Evolutionary conservation across 2,888 invertebrate species (phyloP).

Genomic region (Drosophila aldrichi): DNA sequence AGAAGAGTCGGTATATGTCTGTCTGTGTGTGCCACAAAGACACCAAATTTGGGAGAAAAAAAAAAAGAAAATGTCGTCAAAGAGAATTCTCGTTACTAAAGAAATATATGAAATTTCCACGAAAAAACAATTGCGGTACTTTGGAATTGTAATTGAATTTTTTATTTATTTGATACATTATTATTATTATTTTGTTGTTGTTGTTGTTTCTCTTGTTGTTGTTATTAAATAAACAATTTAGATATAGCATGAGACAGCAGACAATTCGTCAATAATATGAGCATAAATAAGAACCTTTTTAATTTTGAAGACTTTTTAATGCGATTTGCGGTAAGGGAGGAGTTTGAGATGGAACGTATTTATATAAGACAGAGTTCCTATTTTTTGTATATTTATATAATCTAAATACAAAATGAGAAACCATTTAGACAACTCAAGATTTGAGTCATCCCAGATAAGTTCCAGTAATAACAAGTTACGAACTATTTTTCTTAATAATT

Average conservation of each 20-base stretch:
- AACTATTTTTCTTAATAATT: too few relatives aligned
- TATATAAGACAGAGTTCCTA: background rate
- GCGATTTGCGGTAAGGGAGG: background rate
- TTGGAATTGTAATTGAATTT: constrained; percentile 10
- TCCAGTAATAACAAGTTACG: too few relatives aligned
- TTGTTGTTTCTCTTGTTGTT: background rate
- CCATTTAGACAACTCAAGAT: too few relatives aligned
- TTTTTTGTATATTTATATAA: background rate
- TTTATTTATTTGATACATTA: constrained; percentile 7
- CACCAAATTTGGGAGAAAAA: background rate
- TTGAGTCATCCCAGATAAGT: too few relatives aligned
- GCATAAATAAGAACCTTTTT: background rate
- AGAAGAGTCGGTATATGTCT: background rate
- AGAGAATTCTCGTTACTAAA: constrained; percentile 1
- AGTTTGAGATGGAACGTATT: too few relatives aligned
- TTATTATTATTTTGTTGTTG: background rate
- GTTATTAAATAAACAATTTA: constrained; percentile 8
- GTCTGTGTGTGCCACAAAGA: constrained; percentile 2
- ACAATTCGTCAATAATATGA: background rate
- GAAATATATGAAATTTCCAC: constrained; percentile 8
- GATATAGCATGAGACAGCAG: background rate
- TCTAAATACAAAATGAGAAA: too few relatives aligned
- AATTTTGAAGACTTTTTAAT: background rate
- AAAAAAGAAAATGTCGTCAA: constrained; percentile 11
- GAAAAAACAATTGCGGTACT: constrained; percentile 10